These are phyloP conservation scores for Mystacornis crossleyi DNA, from an alignment of 2,113 vertebrate species.

Conservation along the genomic window DNA sequence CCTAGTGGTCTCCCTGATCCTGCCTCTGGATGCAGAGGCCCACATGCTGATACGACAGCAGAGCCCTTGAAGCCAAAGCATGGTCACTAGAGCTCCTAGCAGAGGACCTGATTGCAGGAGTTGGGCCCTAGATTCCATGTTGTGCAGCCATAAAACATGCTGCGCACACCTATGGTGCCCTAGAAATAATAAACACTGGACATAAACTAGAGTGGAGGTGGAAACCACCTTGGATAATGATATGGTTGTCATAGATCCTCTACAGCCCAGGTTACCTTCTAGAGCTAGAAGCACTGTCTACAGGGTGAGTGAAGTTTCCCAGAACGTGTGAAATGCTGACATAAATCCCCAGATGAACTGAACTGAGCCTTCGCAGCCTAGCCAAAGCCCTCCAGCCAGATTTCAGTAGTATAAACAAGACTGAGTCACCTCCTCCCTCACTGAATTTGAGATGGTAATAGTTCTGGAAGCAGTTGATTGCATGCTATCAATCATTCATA, in stretches of 20 bases:
- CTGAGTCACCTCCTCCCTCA: not conserved
- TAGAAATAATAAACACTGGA: not conserved
- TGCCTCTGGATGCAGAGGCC: not conserved
- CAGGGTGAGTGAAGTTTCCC: constrained; percentile 11
- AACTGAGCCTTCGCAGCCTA: not conserved
- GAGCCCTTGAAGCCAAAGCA: not conserved
- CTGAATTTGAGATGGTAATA: not conserved
- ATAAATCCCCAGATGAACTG: constrained; percentile 9
- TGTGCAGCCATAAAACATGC: not conserved
- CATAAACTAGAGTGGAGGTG: not conserved
- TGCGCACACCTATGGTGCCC: not conserved
- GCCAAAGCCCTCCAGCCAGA: constrained; percentile 32
- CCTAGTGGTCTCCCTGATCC: not conserved
- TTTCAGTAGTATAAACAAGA: constrained; percentile 22
- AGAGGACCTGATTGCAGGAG: not conserved
- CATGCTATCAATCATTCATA: constrained; percentile 29
- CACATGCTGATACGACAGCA: not conserved
- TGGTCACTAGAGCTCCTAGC: not conserved
- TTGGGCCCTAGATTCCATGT: not conserved
- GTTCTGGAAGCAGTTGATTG: constrained; percentile 11
- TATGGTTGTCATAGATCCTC: not conserved
- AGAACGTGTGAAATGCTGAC: constrained; percentile 9
- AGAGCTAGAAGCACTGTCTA: not conserved
- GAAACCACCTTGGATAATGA: not conserved
- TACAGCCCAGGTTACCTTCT: not conserved